Conservation (phyloP, 2,113 vertebrate genomes). For the Entomyzon cyanotis region DNA sequence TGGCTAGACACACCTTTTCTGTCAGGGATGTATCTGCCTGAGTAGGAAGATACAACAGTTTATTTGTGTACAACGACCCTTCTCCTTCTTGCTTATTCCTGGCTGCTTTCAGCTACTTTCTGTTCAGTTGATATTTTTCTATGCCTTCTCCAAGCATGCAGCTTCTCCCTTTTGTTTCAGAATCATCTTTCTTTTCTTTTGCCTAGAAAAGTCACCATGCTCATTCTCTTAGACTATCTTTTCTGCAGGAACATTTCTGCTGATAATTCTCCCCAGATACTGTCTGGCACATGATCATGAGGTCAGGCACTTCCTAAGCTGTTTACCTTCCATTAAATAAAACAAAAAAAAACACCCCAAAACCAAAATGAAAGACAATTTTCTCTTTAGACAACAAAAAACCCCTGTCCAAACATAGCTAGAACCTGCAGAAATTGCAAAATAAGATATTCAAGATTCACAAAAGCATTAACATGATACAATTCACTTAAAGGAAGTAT, state of each 20-base stretch:
- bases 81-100: not conserved
- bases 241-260: not conserved
- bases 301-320: not conserved
- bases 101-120: not conserved
- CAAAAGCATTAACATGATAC: not conserved
- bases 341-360: not conserved
- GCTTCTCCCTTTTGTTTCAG: not conserved
- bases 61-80: not conserved
- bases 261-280: constrained; percentile 24
- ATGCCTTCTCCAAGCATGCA: not conserved
- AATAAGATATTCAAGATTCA: not conserved
- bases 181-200: not conserved
- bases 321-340: not conserved
- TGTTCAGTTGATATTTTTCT: not conserved
- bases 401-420: not conserved
- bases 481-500: not conserved
- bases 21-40: not conserved
- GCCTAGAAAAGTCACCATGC: not conserved
- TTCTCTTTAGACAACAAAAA: not conserved
- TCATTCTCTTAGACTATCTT: not conserved
- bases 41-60: not conserved
- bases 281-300: not conserved
- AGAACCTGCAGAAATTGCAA: not conserved
- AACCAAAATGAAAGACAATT: not conserved
- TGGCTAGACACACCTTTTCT: not conserved